Percentiles rank a stretch among this genome's conserved stretches.
Evolutionary conservation across 2,797 vertebrate species (phyloP).

Genomic region (Gymnopithys bicolor): DNA sequence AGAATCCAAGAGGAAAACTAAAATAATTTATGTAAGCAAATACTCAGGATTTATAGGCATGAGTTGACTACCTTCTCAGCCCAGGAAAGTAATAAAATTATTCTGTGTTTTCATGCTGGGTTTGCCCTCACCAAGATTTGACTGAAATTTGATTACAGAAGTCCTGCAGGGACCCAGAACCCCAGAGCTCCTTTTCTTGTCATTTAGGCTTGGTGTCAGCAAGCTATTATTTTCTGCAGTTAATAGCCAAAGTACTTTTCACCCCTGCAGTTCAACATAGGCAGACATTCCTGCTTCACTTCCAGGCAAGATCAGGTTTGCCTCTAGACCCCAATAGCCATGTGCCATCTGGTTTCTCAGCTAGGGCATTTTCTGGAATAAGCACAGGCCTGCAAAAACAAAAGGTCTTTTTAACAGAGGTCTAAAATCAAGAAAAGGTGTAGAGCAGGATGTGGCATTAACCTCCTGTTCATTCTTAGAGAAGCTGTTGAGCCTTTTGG

Average conservation of each 20-base stretch:
- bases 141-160: not conserved
- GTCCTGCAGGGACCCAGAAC: not conserved
- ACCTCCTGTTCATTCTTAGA: not conserved
- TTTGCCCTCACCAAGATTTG: not conserved
- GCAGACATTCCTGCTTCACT: not conserved
- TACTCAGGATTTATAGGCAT: not conserved
- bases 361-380: not conserved
- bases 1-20: not conserved
- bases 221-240: not conserved
- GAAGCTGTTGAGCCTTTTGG: not conserved
- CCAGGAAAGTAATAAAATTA: not conserved
- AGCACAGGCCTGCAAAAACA: not conserved
- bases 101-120: not conserved
- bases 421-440: not conserved
- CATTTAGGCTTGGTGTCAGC: not conserved
- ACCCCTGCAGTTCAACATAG: not conserved
- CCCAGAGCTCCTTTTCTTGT: not conserved
- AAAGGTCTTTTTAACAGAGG: not conserved
- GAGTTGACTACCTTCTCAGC: not conserved
- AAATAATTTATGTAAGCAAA: not conserved
- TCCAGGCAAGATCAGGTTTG: not conserved
- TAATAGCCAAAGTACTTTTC: not conserved
- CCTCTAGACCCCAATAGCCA: not conserved
- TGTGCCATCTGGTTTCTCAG: not conserved
- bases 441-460: not conserved